phyloP scores from a whole-genome alignment of 2,113 vertebrate species.

The Perca schrenkii region DNA sequence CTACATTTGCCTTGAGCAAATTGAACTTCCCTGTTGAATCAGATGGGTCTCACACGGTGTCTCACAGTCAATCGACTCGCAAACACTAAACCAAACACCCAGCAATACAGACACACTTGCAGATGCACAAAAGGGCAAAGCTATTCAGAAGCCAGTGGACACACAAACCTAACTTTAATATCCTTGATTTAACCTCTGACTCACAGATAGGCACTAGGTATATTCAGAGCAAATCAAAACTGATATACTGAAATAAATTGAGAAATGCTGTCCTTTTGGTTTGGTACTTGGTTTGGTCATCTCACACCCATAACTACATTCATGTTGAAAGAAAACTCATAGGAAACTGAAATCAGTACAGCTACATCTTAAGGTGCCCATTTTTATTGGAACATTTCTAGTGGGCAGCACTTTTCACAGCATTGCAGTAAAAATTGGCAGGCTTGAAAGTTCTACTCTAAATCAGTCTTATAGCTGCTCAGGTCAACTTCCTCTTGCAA shows the following conservation, averaged over 20 bases:
- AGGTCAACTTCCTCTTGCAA: not conserved
- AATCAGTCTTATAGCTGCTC: not conserved
- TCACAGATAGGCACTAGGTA: not conserved
- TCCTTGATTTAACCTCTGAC: not conserved
- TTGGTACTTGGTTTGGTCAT: not conserved
- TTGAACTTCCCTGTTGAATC: not conserved
- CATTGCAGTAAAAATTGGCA: conserved; percentile 20
- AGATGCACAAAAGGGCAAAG: not conserved
- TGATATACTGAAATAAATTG: not conserved
- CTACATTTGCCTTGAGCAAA: not conserved
- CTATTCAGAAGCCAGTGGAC: not conserved
- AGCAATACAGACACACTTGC: not conserved
- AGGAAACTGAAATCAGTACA: not conserved
- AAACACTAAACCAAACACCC: not conserved
- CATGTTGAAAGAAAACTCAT: not conserved
- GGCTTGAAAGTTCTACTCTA: not conserved
- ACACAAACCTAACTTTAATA: not conserved
- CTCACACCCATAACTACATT: not conserved
- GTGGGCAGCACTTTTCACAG: conserved; percentile 10
- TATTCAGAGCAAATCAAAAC: not conserved
- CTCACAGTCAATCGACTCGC: not conserved
- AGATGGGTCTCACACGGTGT: not conserved
- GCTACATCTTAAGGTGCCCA: not conserved
- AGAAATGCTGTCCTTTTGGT: not conserved
- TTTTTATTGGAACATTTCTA: conserved; percentile 2